phyloP scores from a whole-genome alignment of 1,140 invertebrate genomes.

The Drosophila ironensis region DNA sequence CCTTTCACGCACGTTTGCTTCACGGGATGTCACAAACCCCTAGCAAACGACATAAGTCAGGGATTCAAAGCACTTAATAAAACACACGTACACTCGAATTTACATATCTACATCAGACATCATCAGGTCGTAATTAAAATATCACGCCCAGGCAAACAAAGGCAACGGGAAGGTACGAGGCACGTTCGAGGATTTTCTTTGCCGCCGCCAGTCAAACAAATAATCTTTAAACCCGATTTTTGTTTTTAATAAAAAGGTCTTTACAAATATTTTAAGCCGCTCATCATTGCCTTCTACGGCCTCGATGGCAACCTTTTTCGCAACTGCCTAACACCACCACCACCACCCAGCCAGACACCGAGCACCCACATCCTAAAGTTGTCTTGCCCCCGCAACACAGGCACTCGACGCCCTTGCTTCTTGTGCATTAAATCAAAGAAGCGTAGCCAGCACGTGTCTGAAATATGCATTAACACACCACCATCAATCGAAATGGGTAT shows the following conservation, averaged over 20 bases:
- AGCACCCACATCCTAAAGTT: background rate
- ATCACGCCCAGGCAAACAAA: slow-evolving; percentile 73
- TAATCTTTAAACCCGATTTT: slow-evolving; percentile 67
- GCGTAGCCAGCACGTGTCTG: slow-evolving; percentile 74
- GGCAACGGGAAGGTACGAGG: background rate
- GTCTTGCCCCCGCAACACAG: background rate
- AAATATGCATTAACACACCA: slow-evolving; percentile 78
- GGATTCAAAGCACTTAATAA: slow-evolving; percentile 60
- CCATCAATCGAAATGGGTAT: slow-evolving; percentile 5
- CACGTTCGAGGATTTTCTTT: background rate
- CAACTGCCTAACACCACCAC: background rate
- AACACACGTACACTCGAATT: slow-evolving; percentile 30
- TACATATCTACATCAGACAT: slow-evolving; percentile 52
- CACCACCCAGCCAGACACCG: background rate
- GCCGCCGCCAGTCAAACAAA: slow-evolving; percentile 48
- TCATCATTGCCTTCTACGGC: slow-evolving; percentile 63
- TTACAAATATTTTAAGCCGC: slow-evolving; percentile 76
- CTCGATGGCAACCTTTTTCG: slow-evolving; percentile 12
- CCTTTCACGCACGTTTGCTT: slow-evolving; percentile 15
- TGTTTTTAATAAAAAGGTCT: slow-evolving; percentile 67
- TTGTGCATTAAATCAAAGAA: slow-evolving; percentile 71
- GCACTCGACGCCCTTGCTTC: slow-evolving; percentile 8
- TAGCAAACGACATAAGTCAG: slow-evolving; percentile 45
- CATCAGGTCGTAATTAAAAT: slow-evolving; percentile 70
- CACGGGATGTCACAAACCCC: background rate